phyloP scores from a whole-genome alignment of 2,888 invertebrate species.

The Microplitis deprimator region DNA sequence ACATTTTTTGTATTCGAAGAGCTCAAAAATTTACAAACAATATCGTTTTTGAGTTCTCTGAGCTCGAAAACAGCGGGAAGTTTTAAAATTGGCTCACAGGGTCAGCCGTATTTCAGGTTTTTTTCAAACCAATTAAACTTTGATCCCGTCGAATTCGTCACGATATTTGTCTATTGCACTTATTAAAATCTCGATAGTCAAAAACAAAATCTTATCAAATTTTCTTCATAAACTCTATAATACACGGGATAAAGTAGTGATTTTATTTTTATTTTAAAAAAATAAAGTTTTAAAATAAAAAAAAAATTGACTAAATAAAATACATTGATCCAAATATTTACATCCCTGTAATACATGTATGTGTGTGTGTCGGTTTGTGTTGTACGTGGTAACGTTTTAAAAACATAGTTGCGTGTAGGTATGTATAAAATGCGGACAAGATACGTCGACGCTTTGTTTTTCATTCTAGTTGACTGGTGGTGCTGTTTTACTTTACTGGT shows the following conservation, averaged over 20 bases:
- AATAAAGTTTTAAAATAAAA: neutral
- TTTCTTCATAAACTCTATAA: neutral
- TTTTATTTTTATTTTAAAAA: too few relatives aligned
- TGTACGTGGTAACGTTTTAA: neutral
- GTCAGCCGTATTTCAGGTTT: too few relatives aligned
- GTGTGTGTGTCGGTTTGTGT: neutral
- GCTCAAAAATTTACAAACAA: too few relatives aligned
- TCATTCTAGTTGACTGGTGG: constrained; percentile 9
- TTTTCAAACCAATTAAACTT: too few relatives aligned
- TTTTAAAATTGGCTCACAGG: too few relatives aligned
- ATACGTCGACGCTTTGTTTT: constrained; percentile 29
- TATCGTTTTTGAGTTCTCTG: too few relatives aligned
- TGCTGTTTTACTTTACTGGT: constrained; percentile 1
- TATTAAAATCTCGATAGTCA: neutral
- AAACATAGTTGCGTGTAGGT: neutral
- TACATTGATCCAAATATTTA: neutral
- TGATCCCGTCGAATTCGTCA: too few relatives aligned
- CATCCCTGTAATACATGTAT: neutral
- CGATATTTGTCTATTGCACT: neutral
- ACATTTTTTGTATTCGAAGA: too few relatives aligned
- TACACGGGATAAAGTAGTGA: too few relatives aligned
- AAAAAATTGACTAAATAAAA: neutral
- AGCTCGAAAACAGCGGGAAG: too few relatives aligned
- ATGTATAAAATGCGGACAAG: constrained; percentile 31
- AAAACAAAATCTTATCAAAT: neutral